Conservation (phyloP, 2,113 vertebrate genomes). For the Tauraco erythrolophus region DNA sequence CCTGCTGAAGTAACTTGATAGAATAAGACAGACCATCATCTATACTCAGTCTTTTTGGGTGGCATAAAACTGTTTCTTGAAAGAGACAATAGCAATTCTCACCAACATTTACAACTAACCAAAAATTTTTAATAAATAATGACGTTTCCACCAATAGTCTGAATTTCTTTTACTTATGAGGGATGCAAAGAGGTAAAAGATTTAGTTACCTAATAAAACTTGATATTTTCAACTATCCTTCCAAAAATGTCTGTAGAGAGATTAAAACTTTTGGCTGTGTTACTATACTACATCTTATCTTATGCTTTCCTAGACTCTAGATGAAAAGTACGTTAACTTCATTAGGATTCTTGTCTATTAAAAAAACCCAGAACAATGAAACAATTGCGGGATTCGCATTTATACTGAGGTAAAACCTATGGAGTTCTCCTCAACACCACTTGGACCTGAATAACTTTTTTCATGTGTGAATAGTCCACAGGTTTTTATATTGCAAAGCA, state of each 20-base stretch:
- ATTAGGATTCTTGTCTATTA: not conserved
- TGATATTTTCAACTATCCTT: not conserved
- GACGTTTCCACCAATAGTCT: not conserved
- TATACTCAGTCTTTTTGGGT: not conserved
- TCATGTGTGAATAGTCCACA: not conserved
- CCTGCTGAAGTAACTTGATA: not conserved
- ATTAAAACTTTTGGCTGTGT: not conserved
- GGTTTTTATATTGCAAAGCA: not conserved
- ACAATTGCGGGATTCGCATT: not conserved
- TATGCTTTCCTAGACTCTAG: not conserved
- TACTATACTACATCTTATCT: not conserved
- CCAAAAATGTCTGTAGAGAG: not conserved
- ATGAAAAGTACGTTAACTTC: not conserved
- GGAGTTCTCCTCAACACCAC: not conserved
- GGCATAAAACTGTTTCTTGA: not conserved
- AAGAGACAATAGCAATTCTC: not conserved
- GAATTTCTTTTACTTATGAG: not conserved
- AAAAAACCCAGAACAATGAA: not conserved
- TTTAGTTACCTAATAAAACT: not conserved
- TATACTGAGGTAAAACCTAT: not conserved
- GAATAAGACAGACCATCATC: not conserved
- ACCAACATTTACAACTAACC: not conserved
- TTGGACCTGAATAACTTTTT: not conserved
- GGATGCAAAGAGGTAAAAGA: not conserved
- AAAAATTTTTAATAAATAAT: not conserved